Base-by-base conservation (phyloP, 2,797 vertebrate genomes). In the Gymnopithys bicolor region DNA sequence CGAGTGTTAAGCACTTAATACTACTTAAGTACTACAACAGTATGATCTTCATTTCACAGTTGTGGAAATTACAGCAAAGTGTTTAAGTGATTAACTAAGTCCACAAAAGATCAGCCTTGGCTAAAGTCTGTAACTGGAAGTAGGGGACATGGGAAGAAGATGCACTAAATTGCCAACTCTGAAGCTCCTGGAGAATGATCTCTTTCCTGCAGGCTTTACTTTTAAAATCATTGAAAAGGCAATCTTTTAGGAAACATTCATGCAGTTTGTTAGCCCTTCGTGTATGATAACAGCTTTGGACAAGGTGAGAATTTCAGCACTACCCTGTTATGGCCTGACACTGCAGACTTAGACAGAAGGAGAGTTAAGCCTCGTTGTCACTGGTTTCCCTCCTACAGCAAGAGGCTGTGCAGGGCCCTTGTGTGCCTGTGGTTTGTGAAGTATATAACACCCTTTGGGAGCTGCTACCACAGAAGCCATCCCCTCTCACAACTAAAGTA, bases 211-310 rank as follows among this genome's bases (percentile, higher is more conserved):
- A 73, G 13, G 25, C 24, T 49, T 64, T 52, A 30, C 28, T 90
- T 79, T 12, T 41, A 63, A 78, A 51, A 48, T 37, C 0, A 62
- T 16, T 53, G 62, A 3, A 69, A 79, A 77, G 22, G 19, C 22
- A 43, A 55, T 41, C 14, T 81, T 68, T n/a, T 3, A 58, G 73
- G 73, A 66, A 62, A 35, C 17, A 69, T 5, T 67, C 27, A 86
- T 51, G 35, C 66, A 58, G 33, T 30, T 64, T 77, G 30, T 63
- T 55, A 51, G 35, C 45, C 30, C 16, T 77, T 30, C 35, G 35
- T 0, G 0, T 22, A 21, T 0, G 1, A 1, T 8, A 49, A 59
- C 5, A 76, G n/a, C 69, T 70, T 19, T 11, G 33, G 60, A 15
- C 37, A 46, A 69, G 52, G 45, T 46, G 27, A 73, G 51, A 64